phyloP scores from a whole-genome alignment of 2,797 vertebrate species.

The Apodemus agrarius region DNA sequence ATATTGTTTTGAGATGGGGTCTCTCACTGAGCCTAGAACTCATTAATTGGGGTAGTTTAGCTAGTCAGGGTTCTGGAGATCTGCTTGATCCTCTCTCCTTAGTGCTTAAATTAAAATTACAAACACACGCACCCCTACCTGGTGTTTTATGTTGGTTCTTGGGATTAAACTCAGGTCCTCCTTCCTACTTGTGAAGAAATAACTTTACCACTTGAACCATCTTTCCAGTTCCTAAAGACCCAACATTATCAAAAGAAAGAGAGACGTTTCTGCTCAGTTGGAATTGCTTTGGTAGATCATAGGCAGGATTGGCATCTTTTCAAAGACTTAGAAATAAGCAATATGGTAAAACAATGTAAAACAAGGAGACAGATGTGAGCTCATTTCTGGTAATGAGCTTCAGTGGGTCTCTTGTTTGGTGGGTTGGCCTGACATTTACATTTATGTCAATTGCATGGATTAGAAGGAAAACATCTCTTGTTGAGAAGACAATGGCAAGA shows the following conservation, averaged over 20 bases:
- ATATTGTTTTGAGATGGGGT: not conserved
- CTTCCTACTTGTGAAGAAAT: not conserved
- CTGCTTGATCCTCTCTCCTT: not conserved
- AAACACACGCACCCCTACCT: not conserved
- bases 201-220: not conserved
- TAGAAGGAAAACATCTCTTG: slow-evolving; percentile 85
- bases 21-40: not conserved
- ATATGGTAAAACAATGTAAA: slow-evolving; percentile 81
- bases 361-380: slow-evolving; percentile 84
- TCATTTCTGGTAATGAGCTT: slow-evolving; percentile 75
- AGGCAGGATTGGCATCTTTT: slow-evolving; percentile 66
- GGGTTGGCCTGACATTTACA: slow-evolving; percentile 83
- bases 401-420: slow-evolving; percentile 79
- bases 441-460: slow-evolving; percentile 85
- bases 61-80: not conserved
- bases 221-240: not conserved
- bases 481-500: slow-evolving; percentile 83
- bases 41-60: not conserved
- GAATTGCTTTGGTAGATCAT: slow-evolving; percentile 38
- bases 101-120: not conserved
- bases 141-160: not conserved
- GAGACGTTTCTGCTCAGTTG: slow-evolving; percentile 53
- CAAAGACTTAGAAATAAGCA: slow-evolving; percentile 82
- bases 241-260: not conserved
- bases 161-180: not conserved